Conservation (phyloP, 1,140 invertebrate species). For the Drosophila oshimai region DNA sequence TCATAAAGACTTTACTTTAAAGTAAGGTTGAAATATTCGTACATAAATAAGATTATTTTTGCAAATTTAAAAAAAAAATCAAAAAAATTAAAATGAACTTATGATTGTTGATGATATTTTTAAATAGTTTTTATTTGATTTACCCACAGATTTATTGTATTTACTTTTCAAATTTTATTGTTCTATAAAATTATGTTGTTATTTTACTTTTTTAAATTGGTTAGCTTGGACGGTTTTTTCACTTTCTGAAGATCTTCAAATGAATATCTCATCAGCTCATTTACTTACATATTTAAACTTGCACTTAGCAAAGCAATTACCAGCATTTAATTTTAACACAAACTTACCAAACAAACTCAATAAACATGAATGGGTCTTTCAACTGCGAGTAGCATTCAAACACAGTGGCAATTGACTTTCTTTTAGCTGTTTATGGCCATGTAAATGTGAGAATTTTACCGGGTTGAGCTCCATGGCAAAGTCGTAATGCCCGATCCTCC, state of each 20-base stretch:
- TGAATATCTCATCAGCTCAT: background rate
- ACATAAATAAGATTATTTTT: too few relatives aligned
- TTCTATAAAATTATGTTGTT: too few relatives aligned
- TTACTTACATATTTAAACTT: background rate
- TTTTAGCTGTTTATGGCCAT: constrained; percentile 9
- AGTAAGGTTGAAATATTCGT: too few relatives aligned
- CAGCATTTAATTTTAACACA: constrained; percentile 2
- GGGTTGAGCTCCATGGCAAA: constrained; percentile 8
- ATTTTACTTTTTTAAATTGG: too few relatives aligned
- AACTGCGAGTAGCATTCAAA: background rate
- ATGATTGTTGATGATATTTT: too few relatives aligned
- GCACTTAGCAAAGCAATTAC: background rate
- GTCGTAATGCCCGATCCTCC: constrained; percentile 12
- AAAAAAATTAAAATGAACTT: too few relatives aligned
- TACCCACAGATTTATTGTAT: too few relatives aligned
- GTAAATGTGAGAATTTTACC: constrained; percentile 17
- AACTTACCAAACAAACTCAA: background rate
- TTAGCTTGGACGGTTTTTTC: too few relatives aligned
- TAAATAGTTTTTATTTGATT: too few relatives aligned
- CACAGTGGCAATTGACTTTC: constrained; percentile 30
- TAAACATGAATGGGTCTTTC: background rate
- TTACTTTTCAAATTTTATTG: too few relatives aligned
- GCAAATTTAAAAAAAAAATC: too few relatives aligned
- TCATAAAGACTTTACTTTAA: too few relatives aligned
- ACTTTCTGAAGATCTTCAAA: background rate